Evolutionary conservation across 2,888 invertebrate species (phyloP), one percentile per base, ranked within the genome.

Genomic region (Nowickia ferox): DNA sequence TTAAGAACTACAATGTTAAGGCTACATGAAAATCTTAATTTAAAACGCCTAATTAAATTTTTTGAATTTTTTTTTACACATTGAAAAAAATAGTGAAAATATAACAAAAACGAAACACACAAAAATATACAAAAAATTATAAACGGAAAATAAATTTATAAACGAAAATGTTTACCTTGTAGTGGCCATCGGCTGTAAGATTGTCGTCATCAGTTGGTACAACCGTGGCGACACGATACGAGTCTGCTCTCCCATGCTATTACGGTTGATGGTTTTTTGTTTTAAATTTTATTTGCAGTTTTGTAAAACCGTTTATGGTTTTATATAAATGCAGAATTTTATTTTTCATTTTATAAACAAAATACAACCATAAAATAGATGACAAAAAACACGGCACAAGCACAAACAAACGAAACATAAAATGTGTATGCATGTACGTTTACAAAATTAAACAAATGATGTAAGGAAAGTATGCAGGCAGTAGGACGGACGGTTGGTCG

Each of bases 191-290:
- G 91, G 97, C 97, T 89, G 97, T 97, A 95, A 96, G 97, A 96
- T 97, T 97, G 96, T 98, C 98, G 94, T 97, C 97, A 95, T 97
- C 96, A 94, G 96, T 94, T 94, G 96, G 95, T 90, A 97, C 96
- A 93, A 98, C 96, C 93, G 98, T 98, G 91, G 98, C 98, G 95
- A 97, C 97, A 93, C 98, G 96, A 95, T 99, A 99, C 93, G 98
- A 98, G 95, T 98, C 98, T 93, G 97, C 96, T 93, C 97, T 96
- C 94, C 97, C 97, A 96, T 97, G 97, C 97, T 97, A 96, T 91
- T 69, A 80, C 77, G 80, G 63, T 74, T 74, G 51, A 59, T 68
- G 13, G 13, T 40, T 55, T 17, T 48, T 69, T 61, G 6, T 22
- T 22, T 53, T 57, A 30, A 22, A 13, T 30, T 48, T 80, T 22